These are phyloP conservation scores for Dendroctonus valens DNA, from an alignment of 1,140 invertebrate species.

Conservation along the genomic window DNA sequence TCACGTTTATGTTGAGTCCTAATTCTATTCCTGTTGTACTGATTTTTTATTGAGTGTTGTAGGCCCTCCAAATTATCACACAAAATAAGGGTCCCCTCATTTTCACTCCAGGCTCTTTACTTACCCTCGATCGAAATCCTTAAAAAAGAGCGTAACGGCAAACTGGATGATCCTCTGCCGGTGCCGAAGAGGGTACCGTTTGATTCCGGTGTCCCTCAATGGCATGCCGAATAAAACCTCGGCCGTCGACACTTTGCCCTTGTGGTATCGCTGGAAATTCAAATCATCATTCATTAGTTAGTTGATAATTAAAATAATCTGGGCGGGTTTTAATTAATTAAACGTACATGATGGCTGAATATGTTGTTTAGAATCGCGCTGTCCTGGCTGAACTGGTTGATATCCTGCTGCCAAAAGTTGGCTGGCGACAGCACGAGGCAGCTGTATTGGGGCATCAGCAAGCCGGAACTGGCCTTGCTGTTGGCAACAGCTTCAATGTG, in stretches of 20 bases:
- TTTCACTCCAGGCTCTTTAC: constrained; percentile 1
- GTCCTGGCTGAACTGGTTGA: constrained; percentile 73
- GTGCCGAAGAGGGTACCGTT: constrained; percentile 78
- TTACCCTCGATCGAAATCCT: constrained; percentile 75
- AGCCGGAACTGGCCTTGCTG: constrained; percentile 54
- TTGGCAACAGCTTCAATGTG: constrained; percentile 80
- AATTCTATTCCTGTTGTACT: too few species aligned
- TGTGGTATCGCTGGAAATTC: constrained; percentile 62
- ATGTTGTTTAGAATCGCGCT: constrained; percentile 76
- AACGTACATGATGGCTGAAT: constrained; percentile 73
- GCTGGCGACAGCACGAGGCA: constrained; percentile 92
- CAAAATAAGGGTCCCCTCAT: not conserved
- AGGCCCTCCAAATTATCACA: not conserved
- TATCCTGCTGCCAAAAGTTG: constrained; percentile 87
- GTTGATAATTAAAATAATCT: constrained; percentile 1
- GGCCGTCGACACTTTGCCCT: constrained; percentile 77
- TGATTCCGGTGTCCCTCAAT: constrained; percentile 85
- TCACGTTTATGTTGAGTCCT: too few species aligned
- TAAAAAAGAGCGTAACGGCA: constrained; percentile 84
- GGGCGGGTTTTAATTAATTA: not conserved
- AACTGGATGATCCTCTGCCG: constrained; percentile 84
- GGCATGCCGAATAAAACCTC: constrained; percentile 92
- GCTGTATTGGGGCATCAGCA: constrained; percentile 82
- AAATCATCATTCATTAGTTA: not conserved
- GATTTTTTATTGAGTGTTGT: too few species aligned